Base-by-base conservation (phyloP, 1,140 invertebrate genomes). In the Bombus polaris region DNA sequence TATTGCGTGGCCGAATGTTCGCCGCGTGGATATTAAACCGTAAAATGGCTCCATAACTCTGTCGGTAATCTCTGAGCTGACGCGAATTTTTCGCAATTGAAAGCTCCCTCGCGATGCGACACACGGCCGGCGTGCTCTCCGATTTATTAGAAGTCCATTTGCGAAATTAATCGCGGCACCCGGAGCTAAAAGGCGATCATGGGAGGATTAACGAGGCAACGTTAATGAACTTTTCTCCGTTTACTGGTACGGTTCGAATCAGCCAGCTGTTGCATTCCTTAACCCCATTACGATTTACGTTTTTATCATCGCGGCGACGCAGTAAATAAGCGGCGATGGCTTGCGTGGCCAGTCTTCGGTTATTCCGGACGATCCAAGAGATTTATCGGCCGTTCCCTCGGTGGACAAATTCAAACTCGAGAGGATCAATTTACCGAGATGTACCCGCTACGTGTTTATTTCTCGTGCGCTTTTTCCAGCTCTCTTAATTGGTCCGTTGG, bases 201-300 rank as follows among this genome's bases (percentile, higher is more conserved):
- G 39, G 18, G 5, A 15, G n/a, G 32, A 79, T 53, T 47, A 80
- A 70, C 65, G 77, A 37, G 25, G n/a, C 32, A 22, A 25, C 62
- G 65, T 47, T 70, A 70, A 80, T n/a, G 77, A 80, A 80, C 65
- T 70, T 80, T 70, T 80, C 28, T n/a, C 25, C 35, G 59, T 39
- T 57, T 13, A 4, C 25, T 13, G 25, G 74, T 25, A 37, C 47
- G 32, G 8, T 53, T 76, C 25, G 77, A 32, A 25, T 18, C 42
- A 13, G n/a, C 39, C 78, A 37, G 66, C 65, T 42, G 68, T 53
- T 57, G 53, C 80, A 81, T 81, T 81, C 80, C 80, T 81, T 73
- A 72, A 73, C 47, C 80, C 70, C 70, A 73, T 81, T 81, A 73
- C 80, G 53, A 70, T 81, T 81, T 65, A 59, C 53, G 37, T 73